Evolutionary conservation across 2,113 vertebrate species (phyloP).

Genomic region (Lanius collurio): DNA sequence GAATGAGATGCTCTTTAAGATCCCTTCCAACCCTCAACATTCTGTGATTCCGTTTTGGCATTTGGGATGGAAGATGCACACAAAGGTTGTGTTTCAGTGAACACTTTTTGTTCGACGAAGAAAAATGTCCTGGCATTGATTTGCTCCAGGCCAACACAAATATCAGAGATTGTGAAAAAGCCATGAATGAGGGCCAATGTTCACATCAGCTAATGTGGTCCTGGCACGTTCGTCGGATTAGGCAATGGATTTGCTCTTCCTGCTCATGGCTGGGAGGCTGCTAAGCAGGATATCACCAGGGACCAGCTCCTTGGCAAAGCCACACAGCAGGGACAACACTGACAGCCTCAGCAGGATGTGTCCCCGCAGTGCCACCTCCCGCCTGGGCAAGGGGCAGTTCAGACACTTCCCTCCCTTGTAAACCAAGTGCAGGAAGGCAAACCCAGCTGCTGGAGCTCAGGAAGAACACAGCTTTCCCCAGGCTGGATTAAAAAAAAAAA

Average conservation of each 20-base stretch:
- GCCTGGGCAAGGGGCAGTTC: background rate
- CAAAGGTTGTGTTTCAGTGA: background rate
- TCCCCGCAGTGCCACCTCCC: background rate
- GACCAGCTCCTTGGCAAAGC: conserved; percentile 19
- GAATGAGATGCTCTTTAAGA: background rate
- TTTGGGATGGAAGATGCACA: background rate
- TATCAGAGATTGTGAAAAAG: background rate
- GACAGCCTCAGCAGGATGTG: background rate
- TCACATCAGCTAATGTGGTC: background rate
- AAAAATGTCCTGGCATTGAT: background rate
- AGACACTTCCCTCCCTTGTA: background rate
- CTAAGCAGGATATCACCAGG: conserved; percentile 13
- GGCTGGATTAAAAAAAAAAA: background rate
- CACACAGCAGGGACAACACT: fast-evolving
- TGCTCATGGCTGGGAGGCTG: background rate
- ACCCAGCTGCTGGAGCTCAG: background rate
- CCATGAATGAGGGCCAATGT: background rate
- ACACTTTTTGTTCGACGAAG: background rate
- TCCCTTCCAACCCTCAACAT: background rate
- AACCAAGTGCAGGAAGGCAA: background rate
- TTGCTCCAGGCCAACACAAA: background rate
- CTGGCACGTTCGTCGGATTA: background rate
- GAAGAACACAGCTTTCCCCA: background rate
- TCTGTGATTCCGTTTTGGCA: background rate
- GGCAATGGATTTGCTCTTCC: conserved; percentile 22